phyloP scores from a whole-genome alignment of 2,797 vertebrate species.

The Ispidina lecontei region DNA sequence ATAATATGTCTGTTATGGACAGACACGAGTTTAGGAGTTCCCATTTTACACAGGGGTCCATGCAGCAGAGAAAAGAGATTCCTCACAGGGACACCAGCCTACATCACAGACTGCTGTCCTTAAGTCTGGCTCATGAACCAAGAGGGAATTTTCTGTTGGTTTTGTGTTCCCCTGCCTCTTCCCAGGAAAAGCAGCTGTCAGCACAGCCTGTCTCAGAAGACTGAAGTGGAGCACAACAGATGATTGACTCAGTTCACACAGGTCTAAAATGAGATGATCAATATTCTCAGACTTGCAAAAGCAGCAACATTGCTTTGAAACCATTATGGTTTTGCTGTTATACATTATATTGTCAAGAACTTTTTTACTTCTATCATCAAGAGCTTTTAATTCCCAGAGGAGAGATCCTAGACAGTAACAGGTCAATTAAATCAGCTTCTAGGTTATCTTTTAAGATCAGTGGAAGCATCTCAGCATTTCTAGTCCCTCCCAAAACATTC shows the following conservation, averaged over 20 bases:
- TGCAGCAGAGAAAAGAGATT: background rate
- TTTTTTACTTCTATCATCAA: background rate
- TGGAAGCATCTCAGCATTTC: background rate
- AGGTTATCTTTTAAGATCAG: background rate
- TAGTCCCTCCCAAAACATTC: background rate
- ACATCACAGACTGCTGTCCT: background rate
- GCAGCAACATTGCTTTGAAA: background rate
- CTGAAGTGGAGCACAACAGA: background rate
- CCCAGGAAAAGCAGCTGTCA: background rate
- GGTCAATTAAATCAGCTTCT: background rate
- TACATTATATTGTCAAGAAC: background rate
- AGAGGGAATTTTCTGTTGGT: background rate
- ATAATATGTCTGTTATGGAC: background rate
- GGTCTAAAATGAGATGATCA: background rate
- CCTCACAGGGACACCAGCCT: background rate
- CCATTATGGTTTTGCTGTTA: slow-evolving; percentile 1
- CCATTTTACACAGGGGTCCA: background rate
- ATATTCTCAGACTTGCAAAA: background rate
- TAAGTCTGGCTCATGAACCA: background rate
- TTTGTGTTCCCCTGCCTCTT: background rate
- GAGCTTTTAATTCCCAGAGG: background rate
- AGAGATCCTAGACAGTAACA: background rate
- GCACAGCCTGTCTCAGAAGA: background rate
- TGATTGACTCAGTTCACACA: background rate
- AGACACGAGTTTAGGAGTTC: too few species aligned